Conservation (phyloP, 2,113 vertebrate species). For the Oncorhynchus nerka region DNA sequence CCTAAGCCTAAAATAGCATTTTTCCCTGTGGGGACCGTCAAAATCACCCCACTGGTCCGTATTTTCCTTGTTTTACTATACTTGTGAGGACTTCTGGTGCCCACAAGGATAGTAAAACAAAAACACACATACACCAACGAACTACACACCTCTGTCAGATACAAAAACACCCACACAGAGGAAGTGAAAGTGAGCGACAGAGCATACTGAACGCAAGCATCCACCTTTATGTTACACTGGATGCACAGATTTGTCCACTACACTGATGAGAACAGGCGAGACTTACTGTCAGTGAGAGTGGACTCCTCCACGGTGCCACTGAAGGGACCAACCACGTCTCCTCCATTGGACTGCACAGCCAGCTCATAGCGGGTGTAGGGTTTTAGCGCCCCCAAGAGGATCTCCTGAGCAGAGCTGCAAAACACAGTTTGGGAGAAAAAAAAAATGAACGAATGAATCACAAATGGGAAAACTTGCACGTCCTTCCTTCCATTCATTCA, state of each 20-base stretch:
- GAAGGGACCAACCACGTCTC: slow-evolving; percentile 86
- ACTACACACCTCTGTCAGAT: neutral
- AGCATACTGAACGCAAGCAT: too few species aligned
- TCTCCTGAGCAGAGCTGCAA: slow-evolving; percentile 85
- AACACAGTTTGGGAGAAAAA: neutral
- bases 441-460: neutral
- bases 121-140: too few species aligned
- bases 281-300: slow-evolving; percentile 90
- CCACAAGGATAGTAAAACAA: too few species aligned
- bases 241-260: too few species aligned
- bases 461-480: too few species aligned
- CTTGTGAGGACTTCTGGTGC: too few species aligned
- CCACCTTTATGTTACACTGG: too few species aligned
- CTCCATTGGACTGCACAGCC: slow-evolving; percentile 89
- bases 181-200: neutral
- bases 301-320: slow-evolving; percentile 86
- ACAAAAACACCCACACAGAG: neutral
- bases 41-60: too few species aligned
- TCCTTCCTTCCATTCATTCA: too few species aligned
- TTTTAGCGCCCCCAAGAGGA: slow-evolving; percentile 87
- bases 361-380: slow-evolving; percentile 95
- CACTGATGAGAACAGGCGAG: neutral
- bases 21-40: too few species aligned
- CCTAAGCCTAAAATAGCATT: too few species aligned
- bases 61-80: too few species aligned